phyloP scores from a whole-genome alignment of 2,888 invertebrate species.

The Ptilodon capucinus region DNA sequence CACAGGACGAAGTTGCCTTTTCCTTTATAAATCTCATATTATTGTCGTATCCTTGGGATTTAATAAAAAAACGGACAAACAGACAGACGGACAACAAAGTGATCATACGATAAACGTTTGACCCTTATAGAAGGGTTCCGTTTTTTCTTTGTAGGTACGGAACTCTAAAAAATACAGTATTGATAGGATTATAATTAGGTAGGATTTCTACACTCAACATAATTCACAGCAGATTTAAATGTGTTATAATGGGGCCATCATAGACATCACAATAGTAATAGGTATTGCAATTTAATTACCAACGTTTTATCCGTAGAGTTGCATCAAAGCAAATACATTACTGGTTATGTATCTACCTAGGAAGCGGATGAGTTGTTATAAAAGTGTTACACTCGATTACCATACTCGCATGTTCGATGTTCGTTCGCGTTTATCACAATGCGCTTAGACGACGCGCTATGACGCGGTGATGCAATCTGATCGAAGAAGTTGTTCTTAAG shows the following conservation, averaged over 20 bases:
- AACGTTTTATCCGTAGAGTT: not conserved
- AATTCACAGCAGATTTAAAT: too few species aligned
- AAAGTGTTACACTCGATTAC: constrained; percentile 9
- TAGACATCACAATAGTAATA: too few species aligned
- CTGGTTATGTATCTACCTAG: constrained; percentile 3
- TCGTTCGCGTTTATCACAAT: constrained; percentile 18
- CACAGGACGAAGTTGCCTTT: not conserved
- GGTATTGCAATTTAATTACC: not conserved
- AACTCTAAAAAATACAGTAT: too few species aligned
- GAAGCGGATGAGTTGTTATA: constrained; percentile 8
- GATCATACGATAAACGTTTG: too few species aligned
- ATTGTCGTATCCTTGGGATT: not conserved
- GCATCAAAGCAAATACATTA: not conserved
- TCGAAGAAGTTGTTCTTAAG: constrained; percentile 5
- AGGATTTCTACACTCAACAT: too few species aligned
- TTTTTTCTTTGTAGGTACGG: too few species aligned
- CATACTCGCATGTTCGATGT: constrained; percentile 13
- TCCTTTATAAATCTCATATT: not conserved
- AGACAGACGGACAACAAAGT: too few species aligned
- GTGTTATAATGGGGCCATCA: too few species aligned
- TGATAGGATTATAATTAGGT: too few species aligned
- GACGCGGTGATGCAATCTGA: constrained; percentile 13
- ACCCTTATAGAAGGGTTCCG: too few species aligned
- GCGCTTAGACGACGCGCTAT: constrained; percentile 14
- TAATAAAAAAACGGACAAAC: too few species aligned